Evolutionary conservation across 1,140 invertebrate genomes (phyloP), one percentile per base, ranked within the genome.

Genomic region (Drosophila micromelanica): DNA sequence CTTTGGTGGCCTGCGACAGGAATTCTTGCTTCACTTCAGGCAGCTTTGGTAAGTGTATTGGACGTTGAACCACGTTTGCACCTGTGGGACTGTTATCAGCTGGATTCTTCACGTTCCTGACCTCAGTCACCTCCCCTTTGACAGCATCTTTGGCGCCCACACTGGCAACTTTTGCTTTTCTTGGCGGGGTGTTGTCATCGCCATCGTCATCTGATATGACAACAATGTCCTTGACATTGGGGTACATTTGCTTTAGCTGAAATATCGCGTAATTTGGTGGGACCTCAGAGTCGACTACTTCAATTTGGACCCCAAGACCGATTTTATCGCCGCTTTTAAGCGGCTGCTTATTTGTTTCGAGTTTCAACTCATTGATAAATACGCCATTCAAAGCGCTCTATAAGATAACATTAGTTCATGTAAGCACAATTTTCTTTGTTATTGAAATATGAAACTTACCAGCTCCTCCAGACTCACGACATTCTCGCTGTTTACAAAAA

Each of bases 21-120:
- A 59, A 1, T 40, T 91, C 90, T 12, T 73, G 32, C 37, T 91
- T 91, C 0, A 86, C 23, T 0, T 78, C 68, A 0, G 85, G 48
- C n/a, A 87, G 12, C 37, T 80, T 84, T 0, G 90, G 90, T 5
- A 90, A 43, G 32, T 91, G 90, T 12, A 87, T 48, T 35, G 17
- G 5, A 2, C 9, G 42, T 1, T 43, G 8, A n/a, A n/a, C n/a
- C 49, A 12, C 42, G 7, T 5, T 23, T 8, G 9, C 7, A 17
- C 6, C 32, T 27, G 8, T 15, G 3, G 38, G 23, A 5, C 40
- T 13, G 1, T 20, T 20, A 49, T 40, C 8, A 37, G 9, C 32
- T 17, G 8, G 11, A 20, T 52, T 9, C 0, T 11, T 9, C 1
- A 20, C 35, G 9, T 20, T 59, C 2, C 8, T 0, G 8, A 17